phyloP scores from a whole-genome alignment of 2,797 vertebrate species.

The Pipistrellus nathusii region DNA sequence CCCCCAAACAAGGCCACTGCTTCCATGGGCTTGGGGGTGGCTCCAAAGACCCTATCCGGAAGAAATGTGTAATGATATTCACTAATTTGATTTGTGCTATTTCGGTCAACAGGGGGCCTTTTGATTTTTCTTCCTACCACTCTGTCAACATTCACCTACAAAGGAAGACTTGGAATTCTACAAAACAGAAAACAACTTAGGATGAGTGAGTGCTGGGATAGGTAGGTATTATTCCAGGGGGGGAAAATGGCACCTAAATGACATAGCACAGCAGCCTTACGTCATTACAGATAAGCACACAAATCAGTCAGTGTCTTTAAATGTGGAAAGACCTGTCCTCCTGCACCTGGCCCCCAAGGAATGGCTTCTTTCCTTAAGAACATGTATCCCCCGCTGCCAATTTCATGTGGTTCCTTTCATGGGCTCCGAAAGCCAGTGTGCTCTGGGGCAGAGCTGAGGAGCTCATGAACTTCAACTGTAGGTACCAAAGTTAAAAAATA shows the following conservation, averaged over 20 bases:
- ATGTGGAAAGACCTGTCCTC: background rate
- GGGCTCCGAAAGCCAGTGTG: accelerated
- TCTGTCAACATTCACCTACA: background rate
- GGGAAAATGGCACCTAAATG: background rate
- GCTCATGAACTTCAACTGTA: background rate
- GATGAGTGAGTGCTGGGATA: background rate
- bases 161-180: background rate
- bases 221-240: background rate
- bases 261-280: no score
- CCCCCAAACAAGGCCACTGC: background rate
- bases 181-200: background rate
- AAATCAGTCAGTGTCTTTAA: background rate
- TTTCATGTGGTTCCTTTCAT: background rate
- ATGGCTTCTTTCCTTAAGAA: no score
- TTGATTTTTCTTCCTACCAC: background rate
- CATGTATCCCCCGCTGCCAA: no score
- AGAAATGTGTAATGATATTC: background rate
- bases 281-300: background rate
- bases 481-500: background rate
- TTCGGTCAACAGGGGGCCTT: background rate
- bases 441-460: background rate
- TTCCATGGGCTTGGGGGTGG: background rate
- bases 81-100: background rate
- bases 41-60: background rate
- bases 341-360: background rate